Evolutionary conservation across 2,888 invertebrate species (phyloP).

Genomic region (Chaetoderma sp.): DNA sequence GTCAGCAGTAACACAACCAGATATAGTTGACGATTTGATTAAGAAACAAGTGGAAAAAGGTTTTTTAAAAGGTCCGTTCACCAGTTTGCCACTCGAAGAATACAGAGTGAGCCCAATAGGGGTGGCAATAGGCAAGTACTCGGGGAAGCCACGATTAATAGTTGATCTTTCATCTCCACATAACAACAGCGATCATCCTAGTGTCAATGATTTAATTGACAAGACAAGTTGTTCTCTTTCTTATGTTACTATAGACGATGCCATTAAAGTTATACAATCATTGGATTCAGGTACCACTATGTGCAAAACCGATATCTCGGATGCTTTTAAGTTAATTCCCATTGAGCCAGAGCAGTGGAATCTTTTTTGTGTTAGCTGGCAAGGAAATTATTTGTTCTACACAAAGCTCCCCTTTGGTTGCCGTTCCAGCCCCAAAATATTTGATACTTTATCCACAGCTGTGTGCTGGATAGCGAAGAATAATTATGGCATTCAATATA

Average conservation of each 20-base stretch:
- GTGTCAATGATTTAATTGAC: slow-evolving; percentile 36
- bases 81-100: too few species aligned
- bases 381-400: slow-evolving; percentile 12
- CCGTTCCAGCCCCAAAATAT: slow-evolving; percentile 15
- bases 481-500: slow-evolving; percentile 4
- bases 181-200: slow-evolving; percentile 19
- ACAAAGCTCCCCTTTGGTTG: slow-evolving; percentile 18
- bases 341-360: neutral
- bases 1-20: too few species aligned
- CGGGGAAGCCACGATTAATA: too few species aligned
- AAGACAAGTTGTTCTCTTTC: slow-evolving; percentile 28
- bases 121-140: too few species aligned
- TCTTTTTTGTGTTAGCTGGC: slow-evolving; percentile 13
- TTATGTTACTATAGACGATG: slow-evolving; percentile 38
- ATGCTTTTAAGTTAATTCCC: slow-evolving; percentile 18
- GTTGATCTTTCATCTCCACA: slow-evolving; percentile 39
- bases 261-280: slow-evolving; percentile 23
- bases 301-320: slow-evolving; percentile 31
- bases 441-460: slow-evolving; percentile 14
- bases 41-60: too few species aligned
- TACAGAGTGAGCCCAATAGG: too few species aligned
- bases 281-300: slow-evolving; percentile 10
- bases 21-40: too few species aligned
- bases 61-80: too few species aligned
- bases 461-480: slow-evolving; percentile 17